Conservation (phyloP, 2,113 vertebrate species). For the Mustelus asterias region DNA sequence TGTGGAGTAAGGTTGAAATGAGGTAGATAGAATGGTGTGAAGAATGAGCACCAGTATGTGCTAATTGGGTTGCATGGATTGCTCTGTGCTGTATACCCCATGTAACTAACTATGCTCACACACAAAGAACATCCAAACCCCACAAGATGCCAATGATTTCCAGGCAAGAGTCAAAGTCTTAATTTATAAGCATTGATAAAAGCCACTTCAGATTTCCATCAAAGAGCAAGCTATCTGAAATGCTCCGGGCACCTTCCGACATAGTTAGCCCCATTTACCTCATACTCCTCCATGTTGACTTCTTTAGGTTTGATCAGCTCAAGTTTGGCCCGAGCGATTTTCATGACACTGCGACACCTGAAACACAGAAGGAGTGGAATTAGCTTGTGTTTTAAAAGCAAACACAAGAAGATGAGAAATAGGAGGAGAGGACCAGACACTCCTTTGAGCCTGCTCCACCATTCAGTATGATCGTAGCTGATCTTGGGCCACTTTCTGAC, state of each 20-base stretch:
- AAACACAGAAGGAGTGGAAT: constrained; percentile 31
- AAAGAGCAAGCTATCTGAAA: neutral
- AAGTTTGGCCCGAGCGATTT: constrained; percentile 89
- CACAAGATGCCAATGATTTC: neutral
- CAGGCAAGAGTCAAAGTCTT: neutral
- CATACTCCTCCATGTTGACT: constrained; percentile 90
- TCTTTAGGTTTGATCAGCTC: constrained; percentile 92
- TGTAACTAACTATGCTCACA: neutral
- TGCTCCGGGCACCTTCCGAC: neutral
- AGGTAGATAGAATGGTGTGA: neutral
- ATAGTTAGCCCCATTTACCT: constrained; percentile 59
- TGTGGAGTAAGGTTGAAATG: neutral
- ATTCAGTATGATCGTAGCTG: neutral
- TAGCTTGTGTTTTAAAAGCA: neutral
- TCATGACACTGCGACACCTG: constrained; percentile 94
- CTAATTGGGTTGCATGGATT: neutral
- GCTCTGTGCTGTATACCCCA: neutral
- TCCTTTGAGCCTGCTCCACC: neutral
- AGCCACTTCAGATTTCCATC: neutral
- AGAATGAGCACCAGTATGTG: neutral
- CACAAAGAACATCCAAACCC: neutral
- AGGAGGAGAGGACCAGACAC: neutral
- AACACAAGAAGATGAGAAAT: too few relatives aligned
- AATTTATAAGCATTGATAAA: neutral
- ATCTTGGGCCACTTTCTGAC: neutral